Conservation (phyloP, 1,140 invertebrate species). For the Drosophila chauvacae region DNA sequence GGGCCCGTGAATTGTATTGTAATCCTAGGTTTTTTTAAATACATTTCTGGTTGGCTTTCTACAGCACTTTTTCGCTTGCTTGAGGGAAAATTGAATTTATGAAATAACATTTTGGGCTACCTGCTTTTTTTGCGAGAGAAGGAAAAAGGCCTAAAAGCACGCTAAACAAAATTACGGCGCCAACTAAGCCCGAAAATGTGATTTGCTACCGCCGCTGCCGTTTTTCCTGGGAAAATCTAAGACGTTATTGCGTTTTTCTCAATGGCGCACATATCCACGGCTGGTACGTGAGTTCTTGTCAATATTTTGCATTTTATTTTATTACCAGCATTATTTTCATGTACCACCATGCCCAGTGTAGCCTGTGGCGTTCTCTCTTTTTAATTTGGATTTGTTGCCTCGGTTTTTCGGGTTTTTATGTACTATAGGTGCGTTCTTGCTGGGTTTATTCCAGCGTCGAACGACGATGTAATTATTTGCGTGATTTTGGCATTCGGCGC, state of each 20-base stretch:
- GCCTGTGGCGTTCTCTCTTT: slow-evolving; percentile 16
- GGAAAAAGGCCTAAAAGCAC: slow-evolving; percentile 47
- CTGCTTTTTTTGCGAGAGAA: slow-evolving; percentile 6
- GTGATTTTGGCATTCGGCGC: slow-evolving; percentile 51
- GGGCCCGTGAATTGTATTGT: slow-evolving; percentile 6
- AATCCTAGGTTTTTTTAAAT: slow-evolving; percentile 11
- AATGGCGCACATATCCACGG: slow-evolving; percentile 23
- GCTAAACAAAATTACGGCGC: slow-evolving; percentile 64
- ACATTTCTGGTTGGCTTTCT: slow-evolving; percentile 19
- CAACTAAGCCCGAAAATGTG: slow-evolving; percentile 72
- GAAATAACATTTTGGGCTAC: slow-evolving; percentile 40
- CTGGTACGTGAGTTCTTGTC: slow-evolving; percentile 61
- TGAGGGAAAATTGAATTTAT: slow-evolving; percentile 67
- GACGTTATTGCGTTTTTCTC: slow-evolving; percentile 24
- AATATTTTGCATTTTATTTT: slow-evolving; percentile 58
- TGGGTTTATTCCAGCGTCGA: slow-evolving; percentile 1
- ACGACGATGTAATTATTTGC: slow-evolving; percentile 49
- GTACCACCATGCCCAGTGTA: slow-evolving; percentile 8
- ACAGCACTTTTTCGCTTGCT: slow-evolving; percentile 15
- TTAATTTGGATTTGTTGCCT: slow-evolving; percentile 43
- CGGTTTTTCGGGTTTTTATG: slow-evolving; percentile 8
- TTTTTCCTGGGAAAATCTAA: slow-evolving; percentile 5
- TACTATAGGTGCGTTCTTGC: slow-evolving; percentile 3
- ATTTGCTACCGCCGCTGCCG: slow-evolving; percentile 45
- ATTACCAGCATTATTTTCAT: slow-evolving; percentile 46